phyloP scores from a whole-genome alignment of 2,888 invertebrate genomes.

The Corythucha ciliata region DNA sequence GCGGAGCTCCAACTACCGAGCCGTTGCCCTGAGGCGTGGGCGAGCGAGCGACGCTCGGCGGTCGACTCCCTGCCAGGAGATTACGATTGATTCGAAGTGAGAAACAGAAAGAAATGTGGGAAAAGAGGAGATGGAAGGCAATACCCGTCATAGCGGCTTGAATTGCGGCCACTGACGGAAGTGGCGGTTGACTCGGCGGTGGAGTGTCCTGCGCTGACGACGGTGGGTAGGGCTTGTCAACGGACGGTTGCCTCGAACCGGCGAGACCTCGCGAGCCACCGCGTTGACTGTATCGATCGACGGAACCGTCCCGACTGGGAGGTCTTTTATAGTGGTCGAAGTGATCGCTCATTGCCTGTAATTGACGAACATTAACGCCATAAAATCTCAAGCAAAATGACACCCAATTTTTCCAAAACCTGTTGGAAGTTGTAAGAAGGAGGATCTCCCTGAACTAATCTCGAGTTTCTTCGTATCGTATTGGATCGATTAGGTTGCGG shows the following conservation, averaged over 20 bases:
- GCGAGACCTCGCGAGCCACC: slow-evolving; percentile 21
- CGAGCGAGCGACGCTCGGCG: slow-evolving; percentile 26
- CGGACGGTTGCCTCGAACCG: slow-evolving; percentile 65
- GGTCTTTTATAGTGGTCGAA: slow-evolving; percentile 91
- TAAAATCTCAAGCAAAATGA: too few relatives aligned
- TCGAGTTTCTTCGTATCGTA: slow-evolving; percentile 46
- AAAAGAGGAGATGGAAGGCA: too few relatives aligned
- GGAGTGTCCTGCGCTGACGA: too few relatives aligned
- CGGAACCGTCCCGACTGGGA: slow-evolving; percentile 77
- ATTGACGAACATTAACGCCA: too few relatives aligned
- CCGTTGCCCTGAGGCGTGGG: slow-evolving; percentile 49
- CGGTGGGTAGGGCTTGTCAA: slow-evolving; percentile 48
- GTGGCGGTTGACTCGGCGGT: slow-evolving; percentile 37
- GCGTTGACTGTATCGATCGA: slow-evolving; percentile 58
- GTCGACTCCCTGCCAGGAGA: slow-evolving; percentile 24
- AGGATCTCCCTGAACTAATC: slow-evolving; percentile 47
- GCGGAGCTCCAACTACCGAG: slow-evolving; percentile 50
- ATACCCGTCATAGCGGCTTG: slow-evolving; percentile 23
- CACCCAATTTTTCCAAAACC: too few relatives aligned
- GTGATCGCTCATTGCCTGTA: slow-evolving; percentile 73
- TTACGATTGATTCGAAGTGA: too few relatives aligned
- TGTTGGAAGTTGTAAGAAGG: slow-evolving; percentile 41
- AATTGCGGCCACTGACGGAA: slow-evolving; percentile 43
- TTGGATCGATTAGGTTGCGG: slow-evolving; percentile 30
- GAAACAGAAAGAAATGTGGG: too few relatives aligned